Percentiles rank a stretch among this genome's conserved stretches.
These are phyloP conservation scores for Drosophila repletoides DNA, from an alignment of 1,140 invertebrate species.

Conservation along the genomic window DNA sequence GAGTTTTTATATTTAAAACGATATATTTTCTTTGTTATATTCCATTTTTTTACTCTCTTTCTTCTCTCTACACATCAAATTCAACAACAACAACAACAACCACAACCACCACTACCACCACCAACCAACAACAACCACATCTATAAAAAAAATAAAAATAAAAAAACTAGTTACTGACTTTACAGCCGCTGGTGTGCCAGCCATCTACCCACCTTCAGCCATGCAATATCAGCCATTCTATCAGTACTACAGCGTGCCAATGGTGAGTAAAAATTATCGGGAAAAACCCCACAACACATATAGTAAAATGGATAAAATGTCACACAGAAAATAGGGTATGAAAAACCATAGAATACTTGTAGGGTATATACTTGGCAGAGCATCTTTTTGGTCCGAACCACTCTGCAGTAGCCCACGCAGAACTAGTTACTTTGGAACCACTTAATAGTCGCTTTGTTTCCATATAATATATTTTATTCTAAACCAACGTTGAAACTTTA, in stretches of 20 bases:
- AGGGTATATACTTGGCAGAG: too few species aligned
- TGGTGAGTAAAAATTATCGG: conserved; percentile 62
- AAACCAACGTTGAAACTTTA: too few species aligned
- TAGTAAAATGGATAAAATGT: not conserved
- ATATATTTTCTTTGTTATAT: conserved; percentile 59
- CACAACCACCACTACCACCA: conserved; percentile 36
- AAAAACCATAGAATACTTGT: too few species aligned
- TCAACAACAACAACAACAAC: conserved; percentile 15
- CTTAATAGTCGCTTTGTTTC: too few species aligned
- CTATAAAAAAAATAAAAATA: conserved; percentile 42
- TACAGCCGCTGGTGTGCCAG: conserved; percentile 82
- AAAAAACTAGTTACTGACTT: conserved; percentile 80
- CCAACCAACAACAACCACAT: conserved; percentile 37
- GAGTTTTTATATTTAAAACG: conserved; percentile 51
- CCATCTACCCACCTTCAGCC: conserved; percentile 82
- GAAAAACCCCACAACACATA: not conserved
- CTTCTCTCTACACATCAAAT: conserved; percentile 37
- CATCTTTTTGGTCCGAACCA: too few species aligned
- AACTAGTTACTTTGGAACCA: too few species aligned
- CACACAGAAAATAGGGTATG: not conserved
- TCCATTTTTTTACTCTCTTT: conserved; percentile 63
- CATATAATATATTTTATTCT: too few species aligned
- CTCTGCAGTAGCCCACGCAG: too few species aligned
- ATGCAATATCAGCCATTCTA: conserved; percentile 83
- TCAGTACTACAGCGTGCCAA: conserved; percentile 83